Evolutionary conservation across 1,140 invertebrate genomes (phyloP).

Genomic region (Sipha flava): DNA sequence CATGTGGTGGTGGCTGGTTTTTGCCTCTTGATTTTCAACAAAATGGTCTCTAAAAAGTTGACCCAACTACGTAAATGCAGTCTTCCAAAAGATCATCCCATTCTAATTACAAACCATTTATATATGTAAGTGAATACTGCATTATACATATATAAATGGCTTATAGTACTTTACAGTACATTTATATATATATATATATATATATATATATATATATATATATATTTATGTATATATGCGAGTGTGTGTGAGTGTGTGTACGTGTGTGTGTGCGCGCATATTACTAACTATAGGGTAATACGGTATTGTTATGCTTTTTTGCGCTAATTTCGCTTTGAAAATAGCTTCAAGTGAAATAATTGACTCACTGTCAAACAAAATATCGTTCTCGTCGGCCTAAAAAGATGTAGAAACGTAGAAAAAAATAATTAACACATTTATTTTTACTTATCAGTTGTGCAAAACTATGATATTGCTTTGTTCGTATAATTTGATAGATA

Average conservation of each 20-base stretch:
- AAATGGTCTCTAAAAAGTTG: not conserved
- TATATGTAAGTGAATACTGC: not conserved
- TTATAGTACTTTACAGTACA: too few relatives aligned
- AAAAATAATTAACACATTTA: not conserved
- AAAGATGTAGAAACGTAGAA: not conserved
- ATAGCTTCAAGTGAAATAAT: not conserved
- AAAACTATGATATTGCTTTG: too few relatives aligned
- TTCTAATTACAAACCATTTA: not conserved
- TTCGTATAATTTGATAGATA: too few relatives aligned
- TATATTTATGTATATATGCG: not conserved
- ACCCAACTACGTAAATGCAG: not conserved
- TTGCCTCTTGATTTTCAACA: not conserved
- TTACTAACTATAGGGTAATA: not conserved
- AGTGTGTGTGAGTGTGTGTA: too few relatives aligned
- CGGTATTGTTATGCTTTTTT: not conserved
- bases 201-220: not conserved
- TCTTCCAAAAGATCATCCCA: not conserved
- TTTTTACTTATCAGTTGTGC: too few relatives aligned
- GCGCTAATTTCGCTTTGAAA: constrained; percentile 5
- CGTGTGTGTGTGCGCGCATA: not conserved
- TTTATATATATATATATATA: not conserved
- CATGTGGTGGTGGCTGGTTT: not conserved
- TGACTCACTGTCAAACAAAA: not conserved
- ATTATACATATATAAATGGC: not conserved
- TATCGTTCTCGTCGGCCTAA: not conserved